Evolutionary conservation across 2,113 vertebrate genomes (phyloP), one percentile per base, ranked within the genome.

Genomic region (Macquaria ambigua): DNA sequence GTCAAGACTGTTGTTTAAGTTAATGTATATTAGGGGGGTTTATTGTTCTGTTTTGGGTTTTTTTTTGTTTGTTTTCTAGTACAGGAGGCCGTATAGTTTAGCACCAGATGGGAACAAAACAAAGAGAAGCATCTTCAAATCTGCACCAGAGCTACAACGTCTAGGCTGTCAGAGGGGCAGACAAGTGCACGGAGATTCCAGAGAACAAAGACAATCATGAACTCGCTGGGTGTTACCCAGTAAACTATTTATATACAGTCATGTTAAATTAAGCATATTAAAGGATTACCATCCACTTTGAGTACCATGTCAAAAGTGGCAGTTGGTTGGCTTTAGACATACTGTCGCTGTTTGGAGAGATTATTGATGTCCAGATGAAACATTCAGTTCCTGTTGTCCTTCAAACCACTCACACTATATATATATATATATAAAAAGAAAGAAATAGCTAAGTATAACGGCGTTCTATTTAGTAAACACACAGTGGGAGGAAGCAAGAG

Each of bases 31-130:
- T 55, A 28, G 14, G 15, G 56, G 10, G 3, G 43, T 61, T 43
- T 63, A 34, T 58, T 20, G 15, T 31, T 43, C 5, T 58, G 4
- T 39, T 43, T 28, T 53, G 43, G 16, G 6, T 37, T 52, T 16
- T 37, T 31, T 56, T 41, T 20, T 3, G 0, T 50, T 37, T 62
- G 31, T 39, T 28, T 31, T 14, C 28, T 6, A 6, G n/a, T 14
- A 61, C 52, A 73, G 21, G 50, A 56, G 18, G 18, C 15, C 0
- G 2, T 43, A 6, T 34, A 34, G 16, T 64, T 69, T 37, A 50
- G 81, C 56, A 53, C 21, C 71, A 80, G 76, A 61, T 72, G 52
- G 48, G 34, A 50, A 62, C 15, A 50, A 75, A 39, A 59, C 59
- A 64, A 71, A 39, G 15, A 43, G 23, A 59, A n/a, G 3, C 12